Percentiles rank a stretch among this genome's conserved stretches.
These are phyloP conservation scores for Heliconius hermathena DNA, from an alignment of 1,140 invertebrate genomes.

Conservation along the genomic window DNA sequence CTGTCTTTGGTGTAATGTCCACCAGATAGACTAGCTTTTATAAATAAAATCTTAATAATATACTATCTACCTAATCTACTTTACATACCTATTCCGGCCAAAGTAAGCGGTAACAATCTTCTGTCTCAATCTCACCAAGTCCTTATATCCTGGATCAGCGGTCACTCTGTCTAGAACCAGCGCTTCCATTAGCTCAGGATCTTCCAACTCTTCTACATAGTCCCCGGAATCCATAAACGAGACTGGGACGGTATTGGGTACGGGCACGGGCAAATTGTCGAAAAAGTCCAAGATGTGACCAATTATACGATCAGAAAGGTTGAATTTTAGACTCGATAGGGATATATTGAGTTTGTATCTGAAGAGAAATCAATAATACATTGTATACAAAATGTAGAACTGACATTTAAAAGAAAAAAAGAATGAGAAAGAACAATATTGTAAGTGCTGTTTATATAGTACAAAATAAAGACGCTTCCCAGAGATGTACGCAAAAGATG, in stretches of 20 bases:
- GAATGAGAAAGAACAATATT: no score
- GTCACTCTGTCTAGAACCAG: constrained; percentile 61
- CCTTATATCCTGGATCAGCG: constrained; percentile 66
- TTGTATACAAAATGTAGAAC: not conserved
- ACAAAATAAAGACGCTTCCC: no score
- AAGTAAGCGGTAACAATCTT: constrained; percentile 78
- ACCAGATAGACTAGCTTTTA: no score
- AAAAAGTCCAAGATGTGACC: constrained; percentile 86
- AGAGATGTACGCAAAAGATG: no score
- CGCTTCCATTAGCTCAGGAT: constrained; percentile 53
- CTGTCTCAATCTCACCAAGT: constrained; percentile 72
- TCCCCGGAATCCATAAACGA: constrained; percentile 74
- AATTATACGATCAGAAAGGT: constrained; percentile 89
- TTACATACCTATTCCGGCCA: constrained; percentile 68
- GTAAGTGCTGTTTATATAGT: no score
- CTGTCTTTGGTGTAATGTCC: no score
- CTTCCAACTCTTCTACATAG: constrained; percentile 62
- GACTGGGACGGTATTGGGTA: constrained; percentile 75
- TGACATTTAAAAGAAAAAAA: constrained; percentile 30
- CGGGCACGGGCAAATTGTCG: constrained; percentile 85
- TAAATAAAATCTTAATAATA: not conserved
- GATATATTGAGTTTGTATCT: constrained; percentile 91
- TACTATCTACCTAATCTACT: constrained; percentile 35
- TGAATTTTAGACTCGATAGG: constrained; percentile 88
- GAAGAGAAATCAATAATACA: constrained; percentile 37